A percentile compares a stretch with the other conserved stretches of the same genome.
Evolutionary conservation across 2,797 vertebrate species (phyloP).

Genomic region (Megalops cyprinoides): DNA sequence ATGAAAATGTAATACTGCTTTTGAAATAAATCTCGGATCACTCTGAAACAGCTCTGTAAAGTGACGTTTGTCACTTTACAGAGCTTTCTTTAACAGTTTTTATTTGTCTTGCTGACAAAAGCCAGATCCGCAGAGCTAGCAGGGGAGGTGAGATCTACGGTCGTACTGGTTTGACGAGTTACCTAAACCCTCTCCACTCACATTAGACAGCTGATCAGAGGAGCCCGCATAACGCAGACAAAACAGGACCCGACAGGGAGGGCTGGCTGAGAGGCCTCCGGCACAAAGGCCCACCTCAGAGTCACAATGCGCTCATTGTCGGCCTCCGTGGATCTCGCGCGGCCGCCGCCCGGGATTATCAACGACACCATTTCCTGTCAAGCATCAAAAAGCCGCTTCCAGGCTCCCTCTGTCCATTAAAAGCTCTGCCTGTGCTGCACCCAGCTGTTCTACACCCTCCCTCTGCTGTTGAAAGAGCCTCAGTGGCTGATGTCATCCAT

Average conservation of each 20-base stretch:
- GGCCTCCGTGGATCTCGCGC: constrained; percentile 27
- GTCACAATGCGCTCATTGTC: constrained; percentile 64
- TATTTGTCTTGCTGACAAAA: no score
- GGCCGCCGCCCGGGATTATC: constrained; percentile 33
- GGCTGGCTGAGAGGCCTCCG: not conserved
- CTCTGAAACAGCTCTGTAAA: no score
- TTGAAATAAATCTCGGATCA: no score
- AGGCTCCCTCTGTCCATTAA: not conserved
- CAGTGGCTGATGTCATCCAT: constrained; percentile 30
- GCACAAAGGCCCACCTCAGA: constrained; percentile 47
- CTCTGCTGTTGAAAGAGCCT: not conserved
- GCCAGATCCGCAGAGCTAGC: no score
- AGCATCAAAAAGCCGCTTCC: not conserved
- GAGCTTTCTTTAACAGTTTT: no score
- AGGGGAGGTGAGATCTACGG: not conserved
- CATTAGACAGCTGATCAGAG: not conserved
- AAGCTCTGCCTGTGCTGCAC: not conserved
- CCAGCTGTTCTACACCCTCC: not conserved
- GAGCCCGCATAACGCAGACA: not conserved
- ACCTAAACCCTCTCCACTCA: not conserved
- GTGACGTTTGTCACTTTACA: no score
- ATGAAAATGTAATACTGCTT: no score
- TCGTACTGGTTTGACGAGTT: constrained; percentile 53
- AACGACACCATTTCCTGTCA: constrained; percentile 3
- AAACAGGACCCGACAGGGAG: not conserved